Conservation (phyloP, 1,140 invertebrate genomes). For the Mya arenaria region DNA sequence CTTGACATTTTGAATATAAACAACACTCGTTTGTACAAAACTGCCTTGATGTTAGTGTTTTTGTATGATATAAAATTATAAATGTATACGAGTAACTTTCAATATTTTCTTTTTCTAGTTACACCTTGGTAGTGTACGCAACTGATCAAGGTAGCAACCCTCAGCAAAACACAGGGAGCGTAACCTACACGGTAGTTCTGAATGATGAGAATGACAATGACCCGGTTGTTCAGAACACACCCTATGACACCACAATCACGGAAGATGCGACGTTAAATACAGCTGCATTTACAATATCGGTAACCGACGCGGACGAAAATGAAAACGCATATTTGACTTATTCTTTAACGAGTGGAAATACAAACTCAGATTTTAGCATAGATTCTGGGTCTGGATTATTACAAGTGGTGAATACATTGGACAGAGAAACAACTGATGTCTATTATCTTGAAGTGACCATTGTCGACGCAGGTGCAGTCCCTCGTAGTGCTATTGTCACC, state of each 20-base stretch:
- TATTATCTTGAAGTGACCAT: constrained; percentile 62
- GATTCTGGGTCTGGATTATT: constrained; percentile 64
- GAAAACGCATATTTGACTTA: constrained; percentile 65
- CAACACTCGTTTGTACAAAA: too few species aligned
- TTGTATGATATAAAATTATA: too few species aligned
- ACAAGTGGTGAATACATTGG: constrained; percentile 58
- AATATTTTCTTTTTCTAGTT: constrained; percentile 48
- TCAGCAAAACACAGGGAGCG: constrained; percentile 59
- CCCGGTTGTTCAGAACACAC: constrained; percentile 62
- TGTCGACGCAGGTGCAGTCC: constrained; percentile 58
- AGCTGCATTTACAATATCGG: constrained; percentile 62
- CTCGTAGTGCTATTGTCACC: constrained; percentile 46
- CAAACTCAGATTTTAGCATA: constrained; percentile 60
- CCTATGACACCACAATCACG: constrained; percentile 59
- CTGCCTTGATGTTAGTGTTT: too few species aligned
- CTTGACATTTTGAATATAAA: too few species aligned
- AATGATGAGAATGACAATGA: constrained; percentile 67
- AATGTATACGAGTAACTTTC: too few species aligned
- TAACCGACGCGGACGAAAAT: constrained; percentile 66
- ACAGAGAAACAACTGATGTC: constrained; percentile 60
- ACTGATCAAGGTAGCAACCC: constrained; percentile 55
- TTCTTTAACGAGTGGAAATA: constrained; percentile 64
- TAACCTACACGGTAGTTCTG: constrained; percentile 62
- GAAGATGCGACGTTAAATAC: constrained; percentile 63
- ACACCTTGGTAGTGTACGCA: constrained; percentile 58